Conservation (phyloP, 2,888 invertebrate genomes). For the Macaria liturata region DNA sequence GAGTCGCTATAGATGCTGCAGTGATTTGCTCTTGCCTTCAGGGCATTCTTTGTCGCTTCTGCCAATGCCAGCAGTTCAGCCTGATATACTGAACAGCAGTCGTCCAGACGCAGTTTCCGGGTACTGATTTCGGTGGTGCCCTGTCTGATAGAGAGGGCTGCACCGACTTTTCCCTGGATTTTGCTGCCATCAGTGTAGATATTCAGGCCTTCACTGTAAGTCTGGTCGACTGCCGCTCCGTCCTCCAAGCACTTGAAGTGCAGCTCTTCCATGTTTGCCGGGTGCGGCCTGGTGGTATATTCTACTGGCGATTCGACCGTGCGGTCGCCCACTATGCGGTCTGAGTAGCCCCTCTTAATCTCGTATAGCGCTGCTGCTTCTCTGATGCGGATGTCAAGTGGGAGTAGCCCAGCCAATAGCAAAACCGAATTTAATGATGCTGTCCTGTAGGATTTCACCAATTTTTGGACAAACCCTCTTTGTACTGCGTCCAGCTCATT, state of each 20-base stretch:
- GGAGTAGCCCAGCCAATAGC: constrained; percentile 14
- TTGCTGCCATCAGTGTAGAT: constrained; percentile 24
- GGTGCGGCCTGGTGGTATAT: constrained; percentile 9
- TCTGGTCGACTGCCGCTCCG: not conserved
- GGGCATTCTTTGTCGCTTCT: not conserved
- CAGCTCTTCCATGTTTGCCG: not conserved
- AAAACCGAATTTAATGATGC: constrained; percentile 28
- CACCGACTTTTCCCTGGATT: constrained; percentile 7
- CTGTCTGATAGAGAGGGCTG: not conserved
- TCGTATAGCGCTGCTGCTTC: constrained; percentile 15
- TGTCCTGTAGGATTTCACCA: constrained; percentile 18
- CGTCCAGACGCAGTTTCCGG: not conserved
- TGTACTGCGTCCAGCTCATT: constrained; percentile 13
- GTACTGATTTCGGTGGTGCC: not conserved
- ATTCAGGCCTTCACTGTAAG: not conserved
- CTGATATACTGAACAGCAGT: not conserved
- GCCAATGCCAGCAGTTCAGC: not conserved
- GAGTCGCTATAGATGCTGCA: constrained; percentile 18
- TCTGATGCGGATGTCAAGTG: constrained; percentile 17
- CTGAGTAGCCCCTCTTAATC: constrained; percentile 4
- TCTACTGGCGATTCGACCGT: too few relatives aligned
- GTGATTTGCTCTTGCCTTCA: not conserved
- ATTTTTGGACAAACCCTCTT: constrained; percentile 24
- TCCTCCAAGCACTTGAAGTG: constrained; percentile 12
- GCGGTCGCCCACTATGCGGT: too few relatives aligned